These are phyloP conservation scores for Antennarius striatus DNA, from an alignment of 2,113 vertebrate species.

Conservation along the genomic window DNA sequence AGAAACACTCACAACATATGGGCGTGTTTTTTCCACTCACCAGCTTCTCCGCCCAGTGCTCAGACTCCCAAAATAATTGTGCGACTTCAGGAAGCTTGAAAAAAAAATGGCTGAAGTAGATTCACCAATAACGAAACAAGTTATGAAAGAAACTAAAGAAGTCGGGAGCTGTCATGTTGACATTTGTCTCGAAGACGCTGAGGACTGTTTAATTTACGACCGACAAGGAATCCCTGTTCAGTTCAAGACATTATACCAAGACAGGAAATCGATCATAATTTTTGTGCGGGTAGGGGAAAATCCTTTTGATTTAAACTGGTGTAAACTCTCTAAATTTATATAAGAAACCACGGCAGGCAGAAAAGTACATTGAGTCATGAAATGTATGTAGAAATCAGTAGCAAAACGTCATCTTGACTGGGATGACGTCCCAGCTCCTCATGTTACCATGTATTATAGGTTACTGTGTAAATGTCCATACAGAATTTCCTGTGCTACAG, in stretches of 20 bases:
- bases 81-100: conserved; percentile 26
- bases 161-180: not conserved
- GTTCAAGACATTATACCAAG: conserved; percentile 81
- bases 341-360: too few relatives aligned
- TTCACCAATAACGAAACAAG: conserved; percentile 81
- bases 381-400: not conserved
- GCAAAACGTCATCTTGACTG: conserved; percentile 36
- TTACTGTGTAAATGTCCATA: conserved; percentile 33
- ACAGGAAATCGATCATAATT: conserved; percentile 84
- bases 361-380: not conserved
- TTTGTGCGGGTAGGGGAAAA: conserved; percentile 88
- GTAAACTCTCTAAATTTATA: too few relatives aligned
- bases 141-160: conserved; percentile 43
- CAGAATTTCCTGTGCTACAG: conserved; percentile 94
- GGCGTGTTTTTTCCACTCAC: conserved; percentile 53
- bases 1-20: conserved; percentile 22
- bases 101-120: conserved; percentile 58
- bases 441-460: not conserved
- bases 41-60: conserved; percentile 29
- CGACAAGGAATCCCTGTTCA: conserved; percentile 68
- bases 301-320: conserved; percentile 6
- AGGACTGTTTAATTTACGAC: conserved; percentile 79
- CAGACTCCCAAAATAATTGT: conserved; percentile 65
- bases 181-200: conserved; percentile 68
- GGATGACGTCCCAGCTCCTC: conserved; percentile 21